These are phyloP conservation scores for Campoletis sonorensis DNA, from an alignment of 1,140 invertebrate species.

Conservation along the genomic window DNA sequence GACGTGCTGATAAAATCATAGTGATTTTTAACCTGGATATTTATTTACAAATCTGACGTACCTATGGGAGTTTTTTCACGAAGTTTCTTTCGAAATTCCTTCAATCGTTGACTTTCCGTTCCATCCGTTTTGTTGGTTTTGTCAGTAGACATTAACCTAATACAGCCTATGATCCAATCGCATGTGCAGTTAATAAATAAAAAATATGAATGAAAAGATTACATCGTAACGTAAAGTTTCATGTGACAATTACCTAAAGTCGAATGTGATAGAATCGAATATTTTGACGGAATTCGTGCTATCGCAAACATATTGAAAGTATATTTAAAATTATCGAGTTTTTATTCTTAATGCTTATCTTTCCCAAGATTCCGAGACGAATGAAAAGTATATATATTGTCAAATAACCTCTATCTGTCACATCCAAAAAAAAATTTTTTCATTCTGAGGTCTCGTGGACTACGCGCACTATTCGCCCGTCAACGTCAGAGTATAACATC, in stretches of 20 bases:
- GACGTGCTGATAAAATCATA: no score
- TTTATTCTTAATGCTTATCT: neutral
- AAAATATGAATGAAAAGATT: neutral
- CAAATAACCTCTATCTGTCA: neutral
- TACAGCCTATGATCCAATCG: slow-evolving; percentile 37
- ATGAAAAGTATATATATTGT: neutral
- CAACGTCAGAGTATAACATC: no score
- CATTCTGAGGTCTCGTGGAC: no score
- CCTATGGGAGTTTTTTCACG: slow-evolving; percentile 72
- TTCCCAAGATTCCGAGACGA: neutral
- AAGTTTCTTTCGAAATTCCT: slow-evolving; percentile 74
- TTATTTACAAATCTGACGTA: slow-evolving; percentile 50
- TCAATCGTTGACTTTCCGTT: slow-evolving; percentile 66
- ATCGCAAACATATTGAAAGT: slow-evolving; percentile 8
- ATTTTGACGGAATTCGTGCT: neutral
- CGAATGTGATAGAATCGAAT: neutral
- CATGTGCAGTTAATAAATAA: neutral
- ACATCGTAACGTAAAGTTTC: neutral
- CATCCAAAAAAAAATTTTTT: no score
- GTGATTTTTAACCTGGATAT: slow-evolving; percentile 20
- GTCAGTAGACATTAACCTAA: slow-evolving; percentile 57
- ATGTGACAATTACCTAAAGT: slow-evolving; percentile 12
- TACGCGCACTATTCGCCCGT: no score
- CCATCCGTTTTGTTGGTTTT: slow-evolving; percentile 53
- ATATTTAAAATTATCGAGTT: neutral